Percentiles rank a stretch among this genome's conserved stretches.
phyloP scores from a whole-genome alignment of 2,888 invertebrate species.

The Vannuccia rotundouncinata region DNA sequence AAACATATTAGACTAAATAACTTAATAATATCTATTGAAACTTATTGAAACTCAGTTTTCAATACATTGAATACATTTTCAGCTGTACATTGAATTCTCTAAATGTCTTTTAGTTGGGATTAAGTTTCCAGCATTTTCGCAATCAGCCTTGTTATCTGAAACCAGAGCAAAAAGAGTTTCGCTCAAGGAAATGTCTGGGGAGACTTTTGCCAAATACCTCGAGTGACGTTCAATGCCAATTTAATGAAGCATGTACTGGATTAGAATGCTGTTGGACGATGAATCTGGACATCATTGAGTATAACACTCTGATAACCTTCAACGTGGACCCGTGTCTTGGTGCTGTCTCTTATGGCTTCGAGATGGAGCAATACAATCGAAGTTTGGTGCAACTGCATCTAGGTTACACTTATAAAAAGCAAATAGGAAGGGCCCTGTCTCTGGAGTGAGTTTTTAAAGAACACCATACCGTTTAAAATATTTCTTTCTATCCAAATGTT shows the following conservation, averaged over 20 bases:
- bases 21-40: neutral
- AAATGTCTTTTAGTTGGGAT: too few species aligned
- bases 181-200: too few species aligned
- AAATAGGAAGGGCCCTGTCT: neutral
- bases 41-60: neutral
- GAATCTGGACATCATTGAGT: neutral
- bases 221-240: neutral
- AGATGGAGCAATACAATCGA: neutral
- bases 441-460: too few species aligned
- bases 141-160: neutral
- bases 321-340: neutral
- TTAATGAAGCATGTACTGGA: conserved; percentile 6
- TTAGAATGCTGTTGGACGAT: conserved; percentile 6
- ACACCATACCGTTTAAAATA: too few species aligned
- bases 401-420: neutral
- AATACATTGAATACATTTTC: neutral
- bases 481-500: too few species aligned
- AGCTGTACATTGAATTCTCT: neutral
- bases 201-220: neutral
- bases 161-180: too few species aligned
- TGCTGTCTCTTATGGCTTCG: neutral
- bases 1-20: neutral
- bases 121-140: neutral
- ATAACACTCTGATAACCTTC: neutral
- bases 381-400: conserved; percentile 7